These are phyloP conservation scores for Pelecanus crispus DNA, from an alignment of 2,113 vertebrate species.

Conservation along the genomic window DNA sequence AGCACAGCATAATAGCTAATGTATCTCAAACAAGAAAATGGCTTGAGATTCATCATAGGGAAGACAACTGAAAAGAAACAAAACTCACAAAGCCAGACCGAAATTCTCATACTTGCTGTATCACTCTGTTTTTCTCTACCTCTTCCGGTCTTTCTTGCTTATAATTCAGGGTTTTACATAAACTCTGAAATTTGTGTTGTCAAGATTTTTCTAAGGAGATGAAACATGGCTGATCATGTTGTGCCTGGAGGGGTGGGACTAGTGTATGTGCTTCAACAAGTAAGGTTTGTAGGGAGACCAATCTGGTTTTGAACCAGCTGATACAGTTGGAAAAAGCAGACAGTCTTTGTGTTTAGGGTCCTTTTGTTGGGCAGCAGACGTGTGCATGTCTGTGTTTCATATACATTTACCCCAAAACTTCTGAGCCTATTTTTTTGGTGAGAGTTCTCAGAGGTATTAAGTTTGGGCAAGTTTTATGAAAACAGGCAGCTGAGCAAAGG, in stretches of 20 bases:
- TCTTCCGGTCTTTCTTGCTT: neutral
- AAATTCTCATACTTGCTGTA: neutral
- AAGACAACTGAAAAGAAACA: neutral
- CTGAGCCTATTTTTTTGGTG: neutral
- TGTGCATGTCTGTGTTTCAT: neutral
- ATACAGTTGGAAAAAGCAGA: neutral
- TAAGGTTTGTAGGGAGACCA: neutral
- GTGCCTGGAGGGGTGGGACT: neutral
- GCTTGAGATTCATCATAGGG: neutral
- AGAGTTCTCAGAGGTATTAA: neutral
- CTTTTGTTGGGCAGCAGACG: neutral
- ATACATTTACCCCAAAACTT: neutral
- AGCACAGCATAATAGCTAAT: too few species aligned
- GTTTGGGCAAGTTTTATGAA: neutral
- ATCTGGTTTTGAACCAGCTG: neutral
- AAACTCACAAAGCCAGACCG: neutral
- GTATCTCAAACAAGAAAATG: neutral
- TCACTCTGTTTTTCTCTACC: neutral
- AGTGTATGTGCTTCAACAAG: neutral
- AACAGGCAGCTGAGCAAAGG: neutral
- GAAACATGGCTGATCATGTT: neutral
- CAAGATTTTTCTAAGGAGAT: neutral
- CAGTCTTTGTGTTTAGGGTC: neutral
- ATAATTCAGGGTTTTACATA: neutral
- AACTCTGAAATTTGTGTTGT: neutral